Evolutionary conservation across 2,888 invertebrate species (phyloP).

Genomic region (Arctia plantaginis): DNA sequence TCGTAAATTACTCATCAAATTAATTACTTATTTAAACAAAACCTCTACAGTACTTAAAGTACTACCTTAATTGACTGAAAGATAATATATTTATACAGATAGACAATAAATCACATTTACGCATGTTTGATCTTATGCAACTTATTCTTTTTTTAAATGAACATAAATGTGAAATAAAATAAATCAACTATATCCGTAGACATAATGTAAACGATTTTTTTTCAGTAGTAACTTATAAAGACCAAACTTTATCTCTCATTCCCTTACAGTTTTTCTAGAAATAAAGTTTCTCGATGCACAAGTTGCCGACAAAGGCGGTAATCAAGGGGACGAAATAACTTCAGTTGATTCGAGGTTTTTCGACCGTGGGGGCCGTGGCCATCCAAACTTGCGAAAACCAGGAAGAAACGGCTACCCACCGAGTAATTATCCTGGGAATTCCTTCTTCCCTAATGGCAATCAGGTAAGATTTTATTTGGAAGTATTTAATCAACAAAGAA

Average conservation of each 20-base stretch:
- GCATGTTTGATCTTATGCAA: too few species aligned
- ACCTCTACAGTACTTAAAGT: too few species aligned
- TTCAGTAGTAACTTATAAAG: not conserved
- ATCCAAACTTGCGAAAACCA: constrained; percentile 46
- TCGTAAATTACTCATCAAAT: too few species aligned
- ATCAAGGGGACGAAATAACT: constrained; percentile 27
- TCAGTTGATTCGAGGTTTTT: constrained; percentile 50
- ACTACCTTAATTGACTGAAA: too few species aligned
- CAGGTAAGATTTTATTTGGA: constrained; percentile 40
- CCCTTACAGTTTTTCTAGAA: constrained; percentile 34
- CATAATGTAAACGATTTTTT: not conserved
- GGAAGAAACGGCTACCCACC: constrained; percentile 54
- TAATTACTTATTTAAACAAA: too few species aligned
- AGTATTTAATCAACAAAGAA: constrained; percentile 8
- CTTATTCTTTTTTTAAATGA: too few species aligned
- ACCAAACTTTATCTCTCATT: not conserved
- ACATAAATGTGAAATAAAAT: not conserved
- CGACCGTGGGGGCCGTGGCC: constrained; percentile 30
- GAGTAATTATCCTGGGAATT: constrained; percentile 57
- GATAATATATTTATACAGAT: too few species aligned
- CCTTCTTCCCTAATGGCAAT: constrained; percentile 54
- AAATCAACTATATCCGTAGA: not conserved
- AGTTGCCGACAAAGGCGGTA: constrained; percentile 32
- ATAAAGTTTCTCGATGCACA: constrained; percentile 32
- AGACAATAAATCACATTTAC: too few species aligned